Conservation (phyloP, 2,797 vertebrate genomes). For the Bradypodion pumilum region DNA sequence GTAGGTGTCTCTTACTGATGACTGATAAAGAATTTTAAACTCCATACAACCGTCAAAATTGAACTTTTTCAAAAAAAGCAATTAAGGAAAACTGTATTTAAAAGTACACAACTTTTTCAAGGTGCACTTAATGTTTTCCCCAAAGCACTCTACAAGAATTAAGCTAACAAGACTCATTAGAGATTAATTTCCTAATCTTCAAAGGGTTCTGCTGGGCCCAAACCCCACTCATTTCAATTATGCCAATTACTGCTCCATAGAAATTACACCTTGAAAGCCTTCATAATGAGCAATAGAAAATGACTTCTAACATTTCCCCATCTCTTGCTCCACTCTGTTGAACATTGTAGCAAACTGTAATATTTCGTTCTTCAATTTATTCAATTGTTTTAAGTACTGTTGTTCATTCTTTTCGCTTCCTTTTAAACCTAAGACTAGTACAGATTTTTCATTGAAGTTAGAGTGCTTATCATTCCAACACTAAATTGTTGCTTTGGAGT, state of each 20-base stretch:
- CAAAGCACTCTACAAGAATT: conserved; percentile 1
- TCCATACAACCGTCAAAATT: neutral
- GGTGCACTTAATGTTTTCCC: neutral
- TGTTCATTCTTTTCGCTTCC: conserved; percentile 1
- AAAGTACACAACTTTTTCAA: conserved; percentile 27
- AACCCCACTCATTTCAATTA: conserved; percentile 22
- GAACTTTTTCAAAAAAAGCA: neutral
- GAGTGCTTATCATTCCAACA: conserved; percentile 22
- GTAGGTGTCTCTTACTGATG: too few relatives aligned
- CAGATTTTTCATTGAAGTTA: conserved; percentile 27
- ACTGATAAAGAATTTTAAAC: neutral
- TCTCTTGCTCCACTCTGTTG: neutral
- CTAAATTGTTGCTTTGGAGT: conserved; percentile 21
- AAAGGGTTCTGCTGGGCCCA: conserved; percentile 11
- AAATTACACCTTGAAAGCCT: conserved; percentile 28
- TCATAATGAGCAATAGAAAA: conserved; percentile 37
- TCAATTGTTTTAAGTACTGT: neutral
- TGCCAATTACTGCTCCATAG: conserved; percentile 35
- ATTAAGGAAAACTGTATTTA: neutral
- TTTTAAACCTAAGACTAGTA: neutral
- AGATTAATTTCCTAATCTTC: conserved; percentile 32
- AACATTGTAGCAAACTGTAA: conserved; percentile 24
- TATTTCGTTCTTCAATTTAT: conserved; percentile 26
- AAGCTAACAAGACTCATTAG: conserved; percentile 29
- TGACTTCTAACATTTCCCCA: neutral